Evolutionary conservation across 2,888 invertebrate genomes (phyloP), one percentile per base, ranked within the genome.

Genomic region (Metacarcinus magister): DNA sequence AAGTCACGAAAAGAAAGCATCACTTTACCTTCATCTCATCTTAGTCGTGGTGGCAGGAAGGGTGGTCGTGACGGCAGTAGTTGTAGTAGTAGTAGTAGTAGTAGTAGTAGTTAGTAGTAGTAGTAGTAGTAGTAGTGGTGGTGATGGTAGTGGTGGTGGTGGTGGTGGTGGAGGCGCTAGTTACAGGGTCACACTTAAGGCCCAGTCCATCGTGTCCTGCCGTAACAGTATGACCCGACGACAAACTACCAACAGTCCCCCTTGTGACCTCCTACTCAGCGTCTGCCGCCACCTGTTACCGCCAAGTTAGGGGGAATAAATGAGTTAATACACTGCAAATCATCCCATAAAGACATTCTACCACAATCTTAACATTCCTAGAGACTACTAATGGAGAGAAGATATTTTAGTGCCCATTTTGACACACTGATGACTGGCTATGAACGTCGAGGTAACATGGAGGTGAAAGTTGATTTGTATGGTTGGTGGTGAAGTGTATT

Each of bases 121-220:
- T 10, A 46, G 91, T 91, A 5, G 44, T 46, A n/a, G 8, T 91
- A 23, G n/a, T 91, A 46, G 91, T 91, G 44, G 23, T 91, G 91
- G 91, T 43, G 91, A 44, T 91, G 13, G 43, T 91, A 44, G 39
- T 43, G 44, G 39, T 91, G 43, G 43, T 91, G 91, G 91, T 89
- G 89, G 89, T 89, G 44, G 44, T 91, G 44, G 39, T 43, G 3
- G 44, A 44, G 91, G 91, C 5, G 91, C 1, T 91, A 2, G 39
- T 43, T 13, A 16, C 3, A 67, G 67, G 23, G 67, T 23, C 19
- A n/a, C 67, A 67, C 3, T 19, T 8, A 19, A 19, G 67, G 67
- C 19, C 19, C 67, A 7, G 67, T 23, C 19, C 23, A 13, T 67
- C 19, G 67, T 67, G 67, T 3, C 67, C 67, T 67, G 19, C 19